phyloP scores from a whole-genome alignment of 92 coral and sea anemone species.

The Porites divaricata region DNA sequence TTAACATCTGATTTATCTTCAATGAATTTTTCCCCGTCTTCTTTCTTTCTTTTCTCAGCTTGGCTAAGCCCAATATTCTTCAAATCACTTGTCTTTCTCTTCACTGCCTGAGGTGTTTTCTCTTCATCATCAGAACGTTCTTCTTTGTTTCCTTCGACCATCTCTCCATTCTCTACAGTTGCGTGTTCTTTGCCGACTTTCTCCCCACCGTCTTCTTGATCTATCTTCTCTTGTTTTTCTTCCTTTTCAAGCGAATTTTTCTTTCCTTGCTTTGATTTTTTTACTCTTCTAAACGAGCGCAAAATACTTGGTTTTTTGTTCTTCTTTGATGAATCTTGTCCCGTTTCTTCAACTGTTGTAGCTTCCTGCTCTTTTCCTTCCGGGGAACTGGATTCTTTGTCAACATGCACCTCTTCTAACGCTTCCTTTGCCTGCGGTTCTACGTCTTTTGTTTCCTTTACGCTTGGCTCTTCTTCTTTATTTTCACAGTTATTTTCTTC shows the following conservation, averaged over 20 bases:
- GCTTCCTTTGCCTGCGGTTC: not conserved
- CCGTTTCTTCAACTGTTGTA: slow-evolving; percentile 20
- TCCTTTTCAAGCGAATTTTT: not conserved
- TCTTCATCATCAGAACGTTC: slow-evolving; percentile 1
- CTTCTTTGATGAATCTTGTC: slow-evolving; percentile 5
- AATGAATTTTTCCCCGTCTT: slow-evolving; percentile 11
- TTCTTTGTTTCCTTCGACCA: not conserved
- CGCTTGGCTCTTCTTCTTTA: not conserved
- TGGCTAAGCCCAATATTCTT: not conserved
- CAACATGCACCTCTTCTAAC: not conserved
- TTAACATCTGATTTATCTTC: slow-evolving; percentile 6
- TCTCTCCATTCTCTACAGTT: not conserved
- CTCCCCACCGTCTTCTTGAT: not conserved
- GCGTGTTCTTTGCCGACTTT: slow-evolving; percentile 9
- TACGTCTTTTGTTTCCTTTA: not conserved
- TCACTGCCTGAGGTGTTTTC: slow-evolving; percentile 18
- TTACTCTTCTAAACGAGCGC: slow-evolving; percentile 30
- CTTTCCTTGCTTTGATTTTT: not conserved
- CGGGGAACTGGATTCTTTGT: slow-evolving; percentile 1
- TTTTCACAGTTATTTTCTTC: not conserved
- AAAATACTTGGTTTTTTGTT: slow-evolving; percentile 19
- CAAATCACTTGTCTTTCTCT: slow-evolving; percentile 34
- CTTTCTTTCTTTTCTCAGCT: slow-evolving; percentile 23
- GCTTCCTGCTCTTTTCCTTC: slow-evolving; percentile 10
- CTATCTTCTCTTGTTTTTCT: not conserved